Evolutionary conservation across 2,888 invertebrate species (phyloP).

Genomic region (Troides oblongomaculatus): DNA sequence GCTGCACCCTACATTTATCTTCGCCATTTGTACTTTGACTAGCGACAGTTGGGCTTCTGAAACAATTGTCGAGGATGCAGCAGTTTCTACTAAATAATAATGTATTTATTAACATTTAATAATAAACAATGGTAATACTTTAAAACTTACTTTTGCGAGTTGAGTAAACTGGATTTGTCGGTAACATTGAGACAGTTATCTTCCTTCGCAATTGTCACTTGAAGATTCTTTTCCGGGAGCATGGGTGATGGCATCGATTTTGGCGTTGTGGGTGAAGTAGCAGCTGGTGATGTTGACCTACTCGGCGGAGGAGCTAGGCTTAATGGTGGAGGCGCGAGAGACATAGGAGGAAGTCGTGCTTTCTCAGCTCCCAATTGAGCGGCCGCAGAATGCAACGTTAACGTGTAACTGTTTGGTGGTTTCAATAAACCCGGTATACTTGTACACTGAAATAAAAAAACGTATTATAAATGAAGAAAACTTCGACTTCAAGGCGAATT

Average conservation of each 20-base stretch:
- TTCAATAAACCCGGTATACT: slow-evolving; percentile 85
- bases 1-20: slow-evolving; percentile 80
- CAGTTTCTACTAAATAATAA: background rate
- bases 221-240: slow-evolving; percentile 67
- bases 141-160: slow-evolving; percentile 68
- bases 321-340: slow-evolving; percentile 58
- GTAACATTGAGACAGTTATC: slow-evolving; percentile 67
- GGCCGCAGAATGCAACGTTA: slow-evolving; percentile 70
- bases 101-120: background rate
- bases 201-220: slow-evolving; percentile 65
- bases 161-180: slow-evolving; percentile 73
- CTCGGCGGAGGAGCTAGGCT: slow-evolving; percentile 57
- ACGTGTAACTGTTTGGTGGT: slow-evolving; percentile 81
- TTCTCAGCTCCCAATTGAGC: slow-evolving; percentile 66
- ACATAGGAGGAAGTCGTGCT: slow-evolving; percentile 66
- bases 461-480: background rate
- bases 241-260: slow-evolving; percentile 63
- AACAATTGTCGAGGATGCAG: slow-evolving; percentile 25
- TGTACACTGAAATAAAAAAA: slow-evolving; percentile 64
- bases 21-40: slow-evolving; percentile 55
- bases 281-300: slow-evolving; percentile 52
- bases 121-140: no score
- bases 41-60: slow-evolving; percentile 61
- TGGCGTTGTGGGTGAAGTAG: slow-evolving; percentile 60
- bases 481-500: no score